A percentile compares a stretch with the other conserved stretches of the same genome.
phyloP scores from a whole-genome alignment of 2,113 vertebrate genomes.

The Apistogramma diplotaenia region DNA sequence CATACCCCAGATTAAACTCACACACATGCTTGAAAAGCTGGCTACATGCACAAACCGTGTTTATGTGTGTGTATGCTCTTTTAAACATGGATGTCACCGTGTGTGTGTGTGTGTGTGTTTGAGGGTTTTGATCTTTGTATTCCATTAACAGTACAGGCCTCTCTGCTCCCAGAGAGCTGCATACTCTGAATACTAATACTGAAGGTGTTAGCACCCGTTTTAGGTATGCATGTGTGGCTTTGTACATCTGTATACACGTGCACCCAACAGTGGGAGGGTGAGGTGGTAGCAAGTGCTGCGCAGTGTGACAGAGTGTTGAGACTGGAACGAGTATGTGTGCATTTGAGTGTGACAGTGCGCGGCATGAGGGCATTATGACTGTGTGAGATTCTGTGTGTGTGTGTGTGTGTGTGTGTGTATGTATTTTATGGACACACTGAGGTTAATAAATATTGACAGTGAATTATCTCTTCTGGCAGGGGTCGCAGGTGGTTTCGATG shows the following conservation, averaged over 20 bases:
- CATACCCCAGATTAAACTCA: constrained; percentile 23
- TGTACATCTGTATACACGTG: constrained; percentile 44
- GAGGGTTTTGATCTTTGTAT: not conserved
- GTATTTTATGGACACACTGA: constrained; percentile 37
- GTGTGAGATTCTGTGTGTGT: not conserved
- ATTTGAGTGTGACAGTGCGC: constrained; percentile 27
- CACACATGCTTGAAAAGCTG: not conserved
- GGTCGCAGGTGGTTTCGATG: constrained; percentile 71
- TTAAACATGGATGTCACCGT: not conserved
- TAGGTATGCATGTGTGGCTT: not conserved
- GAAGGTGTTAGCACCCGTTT: constrained; percentile 20
- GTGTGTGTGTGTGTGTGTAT: not conserved
- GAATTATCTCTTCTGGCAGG: constrained; percentile 73
- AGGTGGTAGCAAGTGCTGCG: not conserved
- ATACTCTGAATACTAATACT: constrained; percentile 56
- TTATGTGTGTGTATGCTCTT: not conserved
- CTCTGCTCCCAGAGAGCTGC: constrained; percentile 29
- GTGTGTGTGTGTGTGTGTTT: not conserved
- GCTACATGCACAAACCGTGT: not conserved
- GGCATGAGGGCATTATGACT: constrained; percentile 10
- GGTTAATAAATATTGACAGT: constrained; percentile 78
- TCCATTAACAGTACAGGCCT: constrained; percentile 44
- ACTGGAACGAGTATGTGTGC: constrained; percentile 41
- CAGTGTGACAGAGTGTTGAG: constrained; percentile 29
- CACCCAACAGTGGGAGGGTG: not conserved